Conservation (phyloP, 2,797 vertebrate genomes). For the Uromys caudimaculatus region DNA sequence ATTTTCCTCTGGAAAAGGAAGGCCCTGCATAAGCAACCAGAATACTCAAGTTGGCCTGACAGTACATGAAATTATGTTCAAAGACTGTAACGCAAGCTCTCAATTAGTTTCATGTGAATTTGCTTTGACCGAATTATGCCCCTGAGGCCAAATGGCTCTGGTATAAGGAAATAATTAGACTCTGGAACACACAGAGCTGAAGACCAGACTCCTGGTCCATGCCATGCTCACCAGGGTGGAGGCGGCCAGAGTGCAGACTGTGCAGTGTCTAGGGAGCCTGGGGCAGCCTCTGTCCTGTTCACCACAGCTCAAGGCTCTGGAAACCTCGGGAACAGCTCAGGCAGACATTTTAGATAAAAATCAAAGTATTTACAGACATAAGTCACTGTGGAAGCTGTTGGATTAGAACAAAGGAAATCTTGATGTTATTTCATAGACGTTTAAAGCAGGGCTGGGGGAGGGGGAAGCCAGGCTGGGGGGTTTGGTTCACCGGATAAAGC, state of each 20-base stretch:
- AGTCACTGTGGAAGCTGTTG: not conserved
- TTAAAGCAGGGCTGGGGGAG: too few species aligned
- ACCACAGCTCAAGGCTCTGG: not conserved
- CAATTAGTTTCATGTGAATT: constrained; percentile 45
- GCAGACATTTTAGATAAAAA: constrained; percentile 11
- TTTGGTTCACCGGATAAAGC: not conserved
- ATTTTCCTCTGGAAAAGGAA: not conserved
- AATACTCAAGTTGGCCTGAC: not conserved
- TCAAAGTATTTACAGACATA: not conserved
- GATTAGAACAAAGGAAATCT: constrained; percentile 17
- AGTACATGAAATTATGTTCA: constrained; percentile 41
- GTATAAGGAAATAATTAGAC: constrained; percentile 30
- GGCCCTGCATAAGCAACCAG: not conserved
- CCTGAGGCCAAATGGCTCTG: not conserved
- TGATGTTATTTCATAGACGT: constrained; percentile 1
- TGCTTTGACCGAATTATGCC: constrained; percentile 13
- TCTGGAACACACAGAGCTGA: constrained; percentile 11
- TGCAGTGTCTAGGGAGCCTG: not conserved
- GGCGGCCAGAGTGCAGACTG: not conserved
- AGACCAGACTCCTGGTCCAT: not conserved
- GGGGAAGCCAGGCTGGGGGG: too few species aligned
- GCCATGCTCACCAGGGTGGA: not conserved
- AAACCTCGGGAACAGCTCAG: not conserved
- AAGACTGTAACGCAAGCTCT: constrained; percentile 43
- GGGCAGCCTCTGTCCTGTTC: not conserved